Percentiles rank a stretch among this genome's conserved stretches.
These are phyloP conservation scores for Melipona beecheii DNA, from an alignment of 2,888 invertebrate genomes.

Conservation along the genomic window DNA sequence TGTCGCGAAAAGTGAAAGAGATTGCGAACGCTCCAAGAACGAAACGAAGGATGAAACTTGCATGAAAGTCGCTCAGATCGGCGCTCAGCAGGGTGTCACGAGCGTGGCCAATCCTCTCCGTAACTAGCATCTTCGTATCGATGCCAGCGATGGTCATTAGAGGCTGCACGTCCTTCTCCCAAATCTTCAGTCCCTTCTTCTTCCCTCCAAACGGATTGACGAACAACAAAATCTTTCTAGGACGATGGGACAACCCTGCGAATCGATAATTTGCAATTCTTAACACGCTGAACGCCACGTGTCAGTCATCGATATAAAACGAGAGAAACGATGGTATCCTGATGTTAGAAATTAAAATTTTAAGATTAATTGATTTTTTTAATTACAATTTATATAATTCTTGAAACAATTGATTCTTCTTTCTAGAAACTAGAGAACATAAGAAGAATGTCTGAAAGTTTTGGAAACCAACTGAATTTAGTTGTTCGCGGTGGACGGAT, in stretches of 20 bases:
- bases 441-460: not conserved
- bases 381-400: not conserved
- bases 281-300: not conserved
- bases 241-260: constrained; percentile 86
- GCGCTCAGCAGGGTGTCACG: constrained; percentile 87
- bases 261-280: not conserved
- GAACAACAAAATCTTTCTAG: constrained; percentile 90
- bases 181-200: constrained; percentile 89
- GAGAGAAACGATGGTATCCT: no score
- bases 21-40: not conserved
- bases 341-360: no score
- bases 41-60: constrained; percentile 53
- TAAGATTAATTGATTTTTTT: no score
- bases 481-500: not conserved
- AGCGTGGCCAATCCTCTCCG: constrained; percentile 91
- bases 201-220: constrained; percentile 94
- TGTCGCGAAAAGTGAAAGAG: not conserved
- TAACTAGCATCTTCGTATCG: constrained; percentile 88
- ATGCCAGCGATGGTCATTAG: constrained; percentile 88
- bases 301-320: no score
- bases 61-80: constrained; percentile 85
- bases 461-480: not conserved
- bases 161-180: constrained; percentile 89
- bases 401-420: not conserved
- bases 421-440: not conserved